Evolutionary conservation across 2,888 invertebrate species (phyloP).

Genomic region (Fragum sueziense): DNA sequence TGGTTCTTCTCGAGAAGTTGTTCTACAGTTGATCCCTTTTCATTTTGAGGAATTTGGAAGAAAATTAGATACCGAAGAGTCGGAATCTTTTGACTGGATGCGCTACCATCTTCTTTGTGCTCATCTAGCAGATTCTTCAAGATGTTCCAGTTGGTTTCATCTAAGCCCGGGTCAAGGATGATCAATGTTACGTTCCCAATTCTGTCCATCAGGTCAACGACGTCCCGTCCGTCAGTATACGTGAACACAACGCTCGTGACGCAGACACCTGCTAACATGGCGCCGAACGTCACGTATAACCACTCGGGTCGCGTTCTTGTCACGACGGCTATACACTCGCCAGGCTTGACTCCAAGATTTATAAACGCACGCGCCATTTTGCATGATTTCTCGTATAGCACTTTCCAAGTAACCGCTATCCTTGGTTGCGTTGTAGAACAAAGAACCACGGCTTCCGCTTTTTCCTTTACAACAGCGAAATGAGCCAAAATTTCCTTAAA

Average conservation of each 20-base stretch:
- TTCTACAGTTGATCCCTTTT: background rate
- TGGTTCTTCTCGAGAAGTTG: background rate
- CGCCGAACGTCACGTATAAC: constrained; percentile 33
- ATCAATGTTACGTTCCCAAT: constrained; percentile 22
- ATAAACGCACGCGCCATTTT: constrained; percentile 21
- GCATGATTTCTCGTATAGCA: constrained; percentile 29
- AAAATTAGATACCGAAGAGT: constrained; percentile 25
- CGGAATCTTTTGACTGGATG: constrained; percentile 13
- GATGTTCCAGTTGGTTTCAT: constrained; percentile 30
- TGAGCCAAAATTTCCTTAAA: no score
- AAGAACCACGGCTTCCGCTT: constrained; percentile 45
- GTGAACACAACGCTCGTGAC: constrained; percentile 42
- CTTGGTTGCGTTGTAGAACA: constrained; percentile 8
- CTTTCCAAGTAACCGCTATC: constrained; percentile 29
- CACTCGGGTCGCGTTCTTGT: constrained; percentile 42
- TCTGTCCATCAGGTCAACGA: constrained; percentile 39
- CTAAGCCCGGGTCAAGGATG: constrained; percentile 29
- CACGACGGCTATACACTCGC: constrained; percentile 27
- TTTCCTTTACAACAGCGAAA: constrained; percentile 6
- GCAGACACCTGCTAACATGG: constrained; percentile 30
- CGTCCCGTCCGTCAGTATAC: constrained; percentile 46
- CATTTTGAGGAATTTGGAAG: background rate
- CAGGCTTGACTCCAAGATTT: constrained; percentile 26
- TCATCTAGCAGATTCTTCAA: constrained; percentile 16
- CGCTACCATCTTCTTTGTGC: constrained; percentile 6